These are phyloP conservation scores for Papilio elwesi DNA, from an alignment of 2,888 invertebrate genomes.

Conservation along the genomic window DNA sequence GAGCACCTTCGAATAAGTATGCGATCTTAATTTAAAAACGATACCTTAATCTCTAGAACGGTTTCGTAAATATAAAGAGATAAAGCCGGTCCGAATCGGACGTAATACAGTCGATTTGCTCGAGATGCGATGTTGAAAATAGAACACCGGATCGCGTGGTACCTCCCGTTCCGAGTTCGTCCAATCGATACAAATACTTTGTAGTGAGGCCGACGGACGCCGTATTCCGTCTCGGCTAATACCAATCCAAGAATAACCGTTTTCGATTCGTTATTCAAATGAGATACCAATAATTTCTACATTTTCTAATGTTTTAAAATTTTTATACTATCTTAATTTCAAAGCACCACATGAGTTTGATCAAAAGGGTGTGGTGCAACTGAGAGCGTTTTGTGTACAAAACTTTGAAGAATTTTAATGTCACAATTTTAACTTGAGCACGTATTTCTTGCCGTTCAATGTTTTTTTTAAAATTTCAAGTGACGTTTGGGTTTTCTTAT, in stretches of 20 bases:
- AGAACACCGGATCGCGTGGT: conserved; percentile 57
- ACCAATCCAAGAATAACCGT: conserved; percentile 35
- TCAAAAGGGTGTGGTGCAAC: conserved; percentile 27
- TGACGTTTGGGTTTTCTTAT: conserved; percentile 13
- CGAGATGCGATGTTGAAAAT: conserved; percentile 63
- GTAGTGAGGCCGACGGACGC: conserved; percentile 56
- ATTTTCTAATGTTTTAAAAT: conserved; percentile 19
- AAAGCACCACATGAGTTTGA: conserved; percentile 16
- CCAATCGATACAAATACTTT: conserved; percentile 72
- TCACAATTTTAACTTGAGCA: conserved; percentile 12
- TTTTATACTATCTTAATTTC: conserved; percentile 11
- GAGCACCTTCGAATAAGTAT: conserved; percentile 39
- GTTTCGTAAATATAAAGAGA: conserved; percentile 38
- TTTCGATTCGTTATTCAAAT: conserved; percentile 37
- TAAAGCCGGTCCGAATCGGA: conserved; percentile 54
- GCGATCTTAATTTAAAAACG: conserved; percentile 42
- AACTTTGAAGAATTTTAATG: conserved; percentile 22
- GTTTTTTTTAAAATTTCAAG: conserved; percentile 22
- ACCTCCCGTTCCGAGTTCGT: conserved; percentile 53
- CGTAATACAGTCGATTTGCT: conserved; percentile 55
- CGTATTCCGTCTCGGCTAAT: conserved; percentile 24
- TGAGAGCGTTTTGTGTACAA: conserved; percentile 26
- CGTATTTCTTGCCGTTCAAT: conserved; percentile 10
- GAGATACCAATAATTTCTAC: conserved; percentile 24
- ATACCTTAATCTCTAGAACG: conserved; percentile 25